A percentile compares a stretch with the other conserved stretches of the same genome.
These are phyloP conservation scores for Vimba vimba DNA, from an alignment of 2,113 vertebrate genomes.

Conservation along the genomic window DNA sequence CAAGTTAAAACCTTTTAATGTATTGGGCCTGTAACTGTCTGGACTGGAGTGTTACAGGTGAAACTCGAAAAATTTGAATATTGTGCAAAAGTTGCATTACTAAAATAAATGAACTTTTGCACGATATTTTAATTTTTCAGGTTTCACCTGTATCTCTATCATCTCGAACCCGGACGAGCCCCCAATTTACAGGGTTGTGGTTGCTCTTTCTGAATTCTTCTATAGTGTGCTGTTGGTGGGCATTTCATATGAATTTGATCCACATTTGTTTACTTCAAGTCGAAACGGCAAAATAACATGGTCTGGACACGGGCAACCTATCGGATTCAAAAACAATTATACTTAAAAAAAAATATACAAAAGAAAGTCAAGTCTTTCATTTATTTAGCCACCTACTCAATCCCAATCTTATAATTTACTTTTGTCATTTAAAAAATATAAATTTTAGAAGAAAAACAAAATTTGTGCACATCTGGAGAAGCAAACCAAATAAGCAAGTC, in stretches of 20 bases:
- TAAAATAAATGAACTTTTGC: too few relatives aligned
- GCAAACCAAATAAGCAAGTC: constrained; percentile 19
- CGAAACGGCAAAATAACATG: background rate
- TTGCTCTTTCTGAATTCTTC: background rate
- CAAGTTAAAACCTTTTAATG: background rate
- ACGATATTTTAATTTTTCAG: too few relatives aligned
- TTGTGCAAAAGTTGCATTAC: too few relatives aligned
- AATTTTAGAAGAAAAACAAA: background rate
- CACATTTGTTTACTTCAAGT: background rate
- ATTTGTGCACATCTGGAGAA: background rate
- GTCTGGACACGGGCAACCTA: background rate
- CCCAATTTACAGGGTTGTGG: background rate
- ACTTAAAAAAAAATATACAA: constrained; percentile 25
- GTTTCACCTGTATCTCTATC: too few relatives aligned
- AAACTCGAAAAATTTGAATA: too few relatives aligned
- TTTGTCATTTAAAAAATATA: constrained; percentile 29
- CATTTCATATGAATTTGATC: background rate
- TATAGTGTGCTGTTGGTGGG: background rate
- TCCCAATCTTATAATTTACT: constrained; percentile 5
- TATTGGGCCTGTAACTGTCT: background rate
- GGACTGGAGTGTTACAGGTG: too few relatives aligned
- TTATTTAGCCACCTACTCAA: background rate
- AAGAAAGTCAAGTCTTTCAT: constrained; percentile 1
- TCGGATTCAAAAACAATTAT: constrained; percentile 1
- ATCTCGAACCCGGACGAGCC: background rate